Base-by-base conservation (phyloP, 2,797 vertebrate species). In the Sardinella longiceps region DNA sequence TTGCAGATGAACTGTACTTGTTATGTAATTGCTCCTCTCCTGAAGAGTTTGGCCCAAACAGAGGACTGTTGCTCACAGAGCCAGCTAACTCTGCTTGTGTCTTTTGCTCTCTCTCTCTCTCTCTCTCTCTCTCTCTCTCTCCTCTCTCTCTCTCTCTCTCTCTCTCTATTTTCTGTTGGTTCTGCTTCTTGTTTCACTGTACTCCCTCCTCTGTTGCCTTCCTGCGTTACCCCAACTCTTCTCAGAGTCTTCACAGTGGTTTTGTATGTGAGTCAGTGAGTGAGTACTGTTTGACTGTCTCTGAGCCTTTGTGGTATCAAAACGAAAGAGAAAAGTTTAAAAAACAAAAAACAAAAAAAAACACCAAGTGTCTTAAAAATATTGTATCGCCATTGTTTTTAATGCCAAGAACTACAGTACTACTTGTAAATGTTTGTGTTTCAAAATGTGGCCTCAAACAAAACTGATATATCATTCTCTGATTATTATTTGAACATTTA, bases 281-380 rank as follows among this genome's bases (percentile, higher is more conserved):
- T 95, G 95, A 94, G 95, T 95, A 92, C 95, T 95, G 95, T 96
- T 94, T 92, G 95, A 95, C 94, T 95, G 95, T 97, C 95, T 94
- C 94, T 96, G 91, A 95, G 94, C 93, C 91, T 96, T 94, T 95
- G 95, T 96, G 94, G 95, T 96, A 96, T 95, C 90, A 93, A 95
- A 94, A 95, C 10, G 70, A 90, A 92, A 91, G 89, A 93, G 95
- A 94, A 90, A 84, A 58, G 80, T n/a, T n/a, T n/a, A n/a, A n/a
- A n/a, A n/a, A n/a, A n/a, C n/a, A n/a, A n/a, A n/a, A n/a, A 45
- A 87, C 90, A 88, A 92, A 94, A 94, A 95, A 94, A 95, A 95
- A 96, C 96, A 97, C 96, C 96, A 96, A 97, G 95, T 97, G 96
- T 97, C 96, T 97, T 97, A 97, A 97, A 94, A 94, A 95, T 95